phyloP scores from a whole-genome alignment of 2,113 vertebrate genomes.

The Fukomys damarensis region DNA sequence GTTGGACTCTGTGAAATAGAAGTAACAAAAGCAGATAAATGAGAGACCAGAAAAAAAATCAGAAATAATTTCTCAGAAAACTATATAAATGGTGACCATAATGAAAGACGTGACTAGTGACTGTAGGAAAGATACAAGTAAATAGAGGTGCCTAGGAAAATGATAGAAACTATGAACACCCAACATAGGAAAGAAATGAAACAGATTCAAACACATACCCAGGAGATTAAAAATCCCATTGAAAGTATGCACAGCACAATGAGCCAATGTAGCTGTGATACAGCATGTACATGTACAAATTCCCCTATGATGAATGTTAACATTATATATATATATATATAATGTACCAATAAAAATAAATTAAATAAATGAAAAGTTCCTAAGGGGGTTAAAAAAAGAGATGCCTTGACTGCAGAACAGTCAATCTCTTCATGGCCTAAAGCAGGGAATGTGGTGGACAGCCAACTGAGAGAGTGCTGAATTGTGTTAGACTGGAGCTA shows the following conservation, averaged over 20 bases:
- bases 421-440: no score
- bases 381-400: neutral
- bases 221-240: neutral
- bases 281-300: neutral
- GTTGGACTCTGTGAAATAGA: neutral
- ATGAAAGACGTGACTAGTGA: neutral
- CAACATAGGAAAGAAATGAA: neutral
- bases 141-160: neutral
- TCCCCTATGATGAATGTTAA: neutral
- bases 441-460: neutral
- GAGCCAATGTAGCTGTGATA: neutral
- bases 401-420: neutral
- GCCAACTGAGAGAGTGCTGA: neutral
- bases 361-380: neutral
- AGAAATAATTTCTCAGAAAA: neutral
- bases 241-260: neutral
- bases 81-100: neutral
- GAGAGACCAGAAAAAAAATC: neutral
- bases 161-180: neutral
- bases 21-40: neutral
- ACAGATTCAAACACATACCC: neutral
- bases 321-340: neutral
- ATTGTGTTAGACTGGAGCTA: neutral
- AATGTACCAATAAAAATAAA: neutral
- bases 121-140: neutral